phyloP scores from a whole-genome alignment of 2,888 invertebrate species.

The Cremastinae sp. region DNA sequence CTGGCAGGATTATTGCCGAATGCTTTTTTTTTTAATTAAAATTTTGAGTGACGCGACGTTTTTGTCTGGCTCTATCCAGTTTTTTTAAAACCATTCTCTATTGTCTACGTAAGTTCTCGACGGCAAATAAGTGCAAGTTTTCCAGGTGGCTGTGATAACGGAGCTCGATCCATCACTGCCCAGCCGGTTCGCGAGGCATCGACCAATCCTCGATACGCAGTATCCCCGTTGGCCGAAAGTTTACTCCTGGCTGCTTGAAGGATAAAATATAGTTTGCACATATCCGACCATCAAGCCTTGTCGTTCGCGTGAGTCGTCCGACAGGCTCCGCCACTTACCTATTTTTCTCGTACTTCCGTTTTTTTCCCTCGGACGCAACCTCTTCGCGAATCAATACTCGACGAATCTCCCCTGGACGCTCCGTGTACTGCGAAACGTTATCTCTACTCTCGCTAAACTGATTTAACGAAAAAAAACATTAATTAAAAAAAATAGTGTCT shows the following conservation, averaged over 20 bases:
- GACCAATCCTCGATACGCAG: conserved; percentile 27
- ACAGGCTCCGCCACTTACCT: conserved; percentile 2
- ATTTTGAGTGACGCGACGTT: too few relatives aligned
- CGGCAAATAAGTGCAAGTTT: conserved; percentile 65
- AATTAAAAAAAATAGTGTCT: too few relatives aligned
- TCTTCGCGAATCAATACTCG: background rate
- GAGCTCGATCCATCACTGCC: conserved; percentile 79
- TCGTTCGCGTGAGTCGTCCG: conserved; percentile 64
- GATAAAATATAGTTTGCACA: background rate
- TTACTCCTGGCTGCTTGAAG: conserved; percentile 31
- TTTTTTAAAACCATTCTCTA: too few relatives aligned
- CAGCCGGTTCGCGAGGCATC: conserved; percentile 40
- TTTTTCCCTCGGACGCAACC: background rate
- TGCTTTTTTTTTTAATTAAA: too few relatives aligned
- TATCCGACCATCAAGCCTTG: conserved; percentile 51
- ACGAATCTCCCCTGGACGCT: background rate
- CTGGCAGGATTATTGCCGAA: too few relatives aligned
- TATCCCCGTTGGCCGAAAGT: conserved; percentile 48
- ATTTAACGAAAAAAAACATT: too few relatives aligned
- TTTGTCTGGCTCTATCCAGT: too few relatives aligned
- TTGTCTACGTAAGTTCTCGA: too few relatives aligned
- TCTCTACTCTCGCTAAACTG: too few relatives aligned
- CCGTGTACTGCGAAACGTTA: background rate
- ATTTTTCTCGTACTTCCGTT: background rate
- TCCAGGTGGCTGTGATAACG: conserved; percentile 78